Evolutionary conservation across 1,140 invertebrate genomes (phyloP).

Genomic region (Apis mellifera): Amel_HAv3.1 CM009938.2:12020501-12021000

Average conservation of each 20-base stretch:
- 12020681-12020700: neutral
- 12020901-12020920: neutral
- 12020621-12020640: conserved; percentile 64
- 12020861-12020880: neutral
- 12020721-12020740: neutral
- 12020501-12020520: no score
- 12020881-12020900: no score
- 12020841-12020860: neutral
- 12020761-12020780: conserved; percentile 25
- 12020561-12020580: conserved; percentile 35
- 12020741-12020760: conserved; percentile 30
- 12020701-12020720: neutral
- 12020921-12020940: neutral
- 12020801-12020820: conserved; percentile 10
- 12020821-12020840: neutral
- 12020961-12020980: neutral
- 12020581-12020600: conserved; percentile 22
- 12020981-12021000: neutral
- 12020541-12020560: conserved; percentile 40
- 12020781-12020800: neutral
- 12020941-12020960: neutral
- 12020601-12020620: conserved; percentile 16
- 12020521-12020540: neutral
- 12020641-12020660: conserved; percentile 64
- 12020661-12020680: conserved; percentile 62